These are phyloP conservation scores for Octodon degus DNA, from an alignment of 2,113 vertebrate species.

Conservation along the genomic window DNA sequence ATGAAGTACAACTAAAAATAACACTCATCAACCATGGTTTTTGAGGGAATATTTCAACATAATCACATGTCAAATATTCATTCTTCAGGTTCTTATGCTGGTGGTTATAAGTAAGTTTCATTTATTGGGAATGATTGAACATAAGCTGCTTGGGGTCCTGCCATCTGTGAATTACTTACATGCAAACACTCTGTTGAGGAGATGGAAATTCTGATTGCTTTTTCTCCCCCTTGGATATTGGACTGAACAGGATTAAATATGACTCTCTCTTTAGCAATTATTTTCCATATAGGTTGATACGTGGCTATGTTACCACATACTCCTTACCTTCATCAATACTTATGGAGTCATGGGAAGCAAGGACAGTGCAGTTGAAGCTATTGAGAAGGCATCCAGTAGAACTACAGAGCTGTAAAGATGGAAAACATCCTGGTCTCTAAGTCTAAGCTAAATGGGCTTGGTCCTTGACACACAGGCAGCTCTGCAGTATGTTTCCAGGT, in stretches of 20 bases:
- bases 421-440: background rate
- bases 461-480: background rate
- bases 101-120: slow-evolving; percentile 68
- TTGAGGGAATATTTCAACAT: slow-evolving; percentile 79
- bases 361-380: background rate
- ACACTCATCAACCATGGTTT: slow-evolving; percentile 74
- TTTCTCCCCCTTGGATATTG: slow-evolving; percentile 3
- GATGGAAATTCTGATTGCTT: slow-evolving; percentile 66
- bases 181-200: slow-evolving; percentile 63
- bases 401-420: background rate
- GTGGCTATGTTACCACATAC: slow-evolving; percentile 4
- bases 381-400: background rate
- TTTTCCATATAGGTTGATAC: slow-evolving; percentile 47
- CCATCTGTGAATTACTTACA: slow-evolving; percentile 71
- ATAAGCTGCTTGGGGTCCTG: slow-evolving; percentile 69
- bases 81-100: slow-evolving; percentile 71
- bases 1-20: slow-evolving; percentile 75
- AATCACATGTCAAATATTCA: slow-evolving; percentile 76
- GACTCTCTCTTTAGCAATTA: slow-evolving; percentile 59
- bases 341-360: background rate
- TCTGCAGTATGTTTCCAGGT: background rate
- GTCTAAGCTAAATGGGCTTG: rapidly evolving
- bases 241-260: slow-evolving; percentile 7
- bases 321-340: background rate
- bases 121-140: slow-evolving; percentile 65